These are phyloP conservation scores for Sylvilagus floridanus DNA, from an alignment of 2,797 vertebrate genomes.

Conservation along the genomic window DNA sequence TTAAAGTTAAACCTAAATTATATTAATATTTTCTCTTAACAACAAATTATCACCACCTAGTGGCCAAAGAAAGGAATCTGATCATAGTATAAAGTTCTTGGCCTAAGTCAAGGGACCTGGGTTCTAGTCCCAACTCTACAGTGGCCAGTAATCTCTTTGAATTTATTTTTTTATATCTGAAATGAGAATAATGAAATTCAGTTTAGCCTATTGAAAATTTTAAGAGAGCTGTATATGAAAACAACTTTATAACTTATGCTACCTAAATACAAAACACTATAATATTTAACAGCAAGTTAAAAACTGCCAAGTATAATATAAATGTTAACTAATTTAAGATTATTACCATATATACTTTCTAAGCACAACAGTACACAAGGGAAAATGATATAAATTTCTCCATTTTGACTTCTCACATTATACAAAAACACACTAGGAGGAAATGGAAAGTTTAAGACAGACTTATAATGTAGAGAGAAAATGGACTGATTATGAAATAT, in stretches of 20 bases:
- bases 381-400: not conserved
- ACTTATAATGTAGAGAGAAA: not conserved
- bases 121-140: conserved; percentile 58
- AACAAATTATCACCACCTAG: conserved; percentile 81
- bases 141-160: not conserved
- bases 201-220: not conserved
- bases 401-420: not conserved
- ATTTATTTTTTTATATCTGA: not conserved
- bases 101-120: not conserved
- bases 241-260: not conserved
- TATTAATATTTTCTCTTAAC: conserved; percentile 61
- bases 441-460: not conserved
- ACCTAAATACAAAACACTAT: not conserved
- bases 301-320: not conserved
- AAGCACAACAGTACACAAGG: not conserved
- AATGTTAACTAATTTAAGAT: not conserved
- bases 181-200: conserved; percentile 12
- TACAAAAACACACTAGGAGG: not conserved
- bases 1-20: conserved; percentile 66
- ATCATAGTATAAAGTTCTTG: conserved; percentile 19
- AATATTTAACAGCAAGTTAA: not conserved
- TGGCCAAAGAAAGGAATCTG: conserved; percentile 59
- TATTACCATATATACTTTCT: not conserved
- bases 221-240: not conserved
- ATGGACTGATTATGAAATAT: not conserved